phyloP scores from a whole-genome alignment of 2,113 vertebrate species.

The Xiphophorus hellerii region DNA sequence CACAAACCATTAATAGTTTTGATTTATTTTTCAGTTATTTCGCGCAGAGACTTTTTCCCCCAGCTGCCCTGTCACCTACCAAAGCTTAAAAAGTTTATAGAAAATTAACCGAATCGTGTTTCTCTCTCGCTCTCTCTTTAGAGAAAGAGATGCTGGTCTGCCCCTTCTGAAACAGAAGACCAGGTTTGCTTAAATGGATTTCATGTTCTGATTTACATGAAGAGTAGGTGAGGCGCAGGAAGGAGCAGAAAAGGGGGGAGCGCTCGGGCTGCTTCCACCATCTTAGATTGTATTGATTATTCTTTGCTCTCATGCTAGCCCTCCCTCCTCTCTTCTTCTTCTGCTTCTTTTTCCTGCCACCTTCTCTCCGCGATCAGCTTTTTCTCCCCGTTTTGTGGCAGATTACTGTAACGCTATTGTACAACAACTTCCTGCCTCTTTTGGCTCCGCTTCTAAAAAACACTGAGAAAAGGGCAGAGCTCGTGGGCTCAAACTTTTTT shows the following conservation, averaged over 20 bases:
- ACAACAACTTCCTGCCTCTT: constrained; percentile 86
- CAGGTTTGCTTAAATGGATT: constrained; percentile 1
- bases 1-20: constrained; percentile 62
- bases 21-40: constrained; percentile 19
- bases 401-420: constrained; percentile 88
- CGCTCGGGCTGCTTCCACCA: constrained; percentile 61
- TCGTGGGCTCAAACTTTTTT: constrained; percentile 52
- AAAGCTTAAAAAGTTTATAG: constrained; percentile 48
- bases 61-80: no score
- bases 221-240: constrained; percentile 4
- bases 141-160: constrained; percentile 44
- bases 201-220: constrained; percentile 21
- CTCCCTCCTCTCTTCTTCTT: constrained; percentile 55
- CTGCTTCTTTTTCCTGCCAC: constrained; percentile 66
- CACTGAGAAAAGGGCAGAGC: constrained; percentile 78
- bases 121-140: background rate
- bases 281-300: constrained; percentile 72
- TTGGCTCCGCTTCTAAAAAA: constrained; percentile 82
- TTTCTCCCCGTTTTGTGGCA: constrained; percentile 86
- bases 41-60: constrained; percentile 71
- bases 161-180: constrained; percentile 20
- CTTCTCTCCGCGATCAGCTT: constrained; percentile 79
- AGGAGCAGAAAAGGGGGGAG: constrained; percentile 1
- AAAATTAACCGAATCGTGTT: constrained; percentile 14
- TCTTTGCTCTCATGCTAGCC: constrained; percentile 46